Base-by-base conservation (phyloP, 1,140 invertebrate species). In the Nymphalis io region DNA sequence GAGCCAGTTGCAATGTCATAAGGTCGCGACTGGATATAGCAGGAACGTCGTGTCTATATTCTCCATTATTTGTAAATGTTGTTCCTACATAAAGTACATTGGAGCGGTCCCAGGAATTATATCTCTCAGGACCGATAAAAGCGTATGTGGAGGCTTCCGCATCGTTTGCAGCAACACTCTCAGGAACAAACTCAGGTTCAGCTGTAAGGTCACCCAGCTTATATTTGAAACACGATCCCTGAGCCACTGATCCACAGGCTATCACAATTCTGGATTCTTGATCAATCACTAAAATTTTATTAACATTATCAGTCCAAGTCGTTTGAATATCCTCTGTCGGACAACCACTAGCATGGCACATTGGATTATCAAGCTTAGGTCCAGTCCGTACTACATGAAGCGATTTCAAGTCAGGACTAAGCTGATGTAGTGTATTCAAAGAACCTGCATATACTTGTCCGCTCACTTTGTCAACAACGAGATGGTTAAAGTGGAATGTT, bases 61-160 rank as follows among this genome's bases (percentile, higher is more conserved):
- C 96, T 8, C 97, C 98, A 73, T 96, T 96, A 78, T 96, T 97
- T 0, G 97, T 98, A 82, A 98, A 98, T 1, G 98, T 98, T 3
- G 97, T 98, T 3, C 97, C 98, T 5, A 99, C 97, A 92, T 99
- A 99, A 0, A 99, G 91, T 20, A 98, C 96, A 85, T 97, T 96
- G 2, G 94, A 94, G 33, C 93, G 90, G 55, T 94, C 93, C 95
- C 95, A 96, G 0, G 93, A 92, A 74, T 94, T 94, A 80, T 98
- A 97, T 57, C 95, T 94, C 73, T 98, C 96, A 0, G 98, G 98
- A 0, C 98, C 98, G 59, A 99, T 97, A 84, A 98, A 99, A 1
- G 98, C 98, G 79, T 96, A 98, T 0, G 98, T 98, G 0, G 98
- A 98, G 0, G 98, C 96, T 68, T 94, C 93, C 68, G 97, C 96